phyloP scores from a whole-genome alignment of 2,113 vertebrate species.

The Sylvia atricapilla region DNA sequence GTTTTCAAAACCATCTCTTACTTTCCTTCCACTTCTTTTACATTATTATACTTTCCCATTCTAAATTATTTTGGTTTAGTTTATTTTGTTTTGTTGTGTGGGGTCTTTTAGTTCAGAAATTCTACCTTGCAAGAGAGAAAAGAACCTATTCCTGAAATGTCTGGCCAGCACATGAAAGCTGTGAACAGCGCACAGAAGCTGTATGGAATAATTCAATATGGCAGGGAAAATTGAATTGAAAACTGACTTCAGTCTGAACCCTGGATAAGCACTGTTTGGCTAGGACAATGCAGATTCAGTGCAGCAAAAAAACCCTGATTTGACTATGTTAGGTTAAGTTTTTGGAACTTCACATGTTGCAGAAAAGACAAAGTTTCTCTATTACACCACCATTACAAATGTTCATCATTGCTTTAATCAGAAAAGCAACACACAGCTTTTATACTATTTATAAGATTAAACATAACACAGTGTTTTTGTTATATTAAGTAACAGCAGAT shows the following conservation, averaged over 20 bases:
- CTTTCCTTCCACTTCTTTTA: neutral
- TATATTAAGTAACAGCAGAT: neutral
- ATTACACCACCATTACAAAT: neutral
- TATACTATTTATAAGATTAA: neutral
- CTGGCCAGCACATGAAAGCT: neutral
- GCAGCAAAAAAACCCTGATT: neutral
- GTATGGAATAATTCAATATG: neutral
- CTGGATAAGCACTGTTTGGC: neutral
- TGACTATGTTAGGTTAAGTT: neutral
- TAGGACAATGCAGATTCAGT: neutral
- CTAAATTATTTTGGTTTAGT: accelerated
- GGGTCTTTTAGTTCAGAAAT: neutral
- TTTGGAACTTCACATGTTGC: neutral
- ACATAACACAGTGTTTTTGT: neutral
- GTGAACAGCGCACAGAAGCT: neutral
- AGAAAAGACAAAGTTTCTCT: neutral
- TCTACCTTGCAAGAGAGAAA: neutral
- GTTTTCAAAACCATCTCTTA: neutral
- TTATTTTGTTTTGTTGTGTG: neutral
- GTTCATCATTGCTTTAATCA: neutral
- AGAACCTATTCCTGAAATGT: neutral
- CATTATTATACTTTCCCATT: neutral
- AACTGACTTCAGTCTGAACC: neutral
- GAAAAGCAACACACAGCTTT: neutral
- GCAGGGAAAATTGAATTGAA: neutral